Conservation (phyloP, 2,888 invertebrate genomes). For the Halictus quadricinctus region DNA sequence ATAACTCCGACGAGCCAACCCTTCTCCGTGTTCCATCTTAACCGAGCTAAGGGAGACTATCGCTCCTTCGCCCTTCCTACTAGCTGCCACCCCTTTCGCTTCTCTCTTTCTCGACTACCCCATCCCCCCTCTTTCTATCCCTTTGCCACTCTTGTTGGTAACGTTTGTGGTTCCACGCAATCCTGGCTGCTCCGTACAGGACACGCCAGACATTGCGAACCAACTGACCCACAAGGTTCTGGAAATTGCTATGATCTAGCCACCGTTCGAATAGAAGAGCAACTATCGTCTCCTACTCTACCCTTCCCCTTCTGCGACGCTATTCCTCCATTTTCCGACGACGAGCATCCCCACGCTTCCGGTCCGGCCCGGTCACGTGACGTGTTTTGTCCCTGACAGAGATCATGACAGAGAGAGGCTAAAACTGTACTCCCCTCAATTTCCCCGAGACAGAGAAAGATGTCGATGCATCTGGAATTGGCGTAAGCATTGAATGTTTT, state of each 20-base stretch:
- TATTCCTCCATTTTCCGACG: too few relatives aligned
- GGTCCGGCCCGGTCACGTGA: too few relatives aligned
- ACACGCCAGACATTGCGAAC: conserved; percentile 53
- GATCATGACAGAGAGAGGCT: too few relatives aligned
- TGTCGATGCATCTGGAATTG: too few relatives aligned
- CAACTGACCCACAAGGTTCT: conserved; percentile 32
- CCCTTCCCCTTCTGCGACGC: too few relatives aligned
- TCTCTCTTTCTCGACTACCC: not conserved
- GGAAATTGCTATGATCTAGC: not conserved
- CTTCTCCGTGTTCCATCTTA: conserved; percentile 44
- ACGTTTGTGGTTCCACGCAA: conserved; percentile 54
- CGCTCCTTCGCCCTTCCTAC: conserved; percentile 17
- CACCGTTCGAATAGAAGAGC: not conserved
- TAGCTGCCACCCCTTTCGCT: not conserved
- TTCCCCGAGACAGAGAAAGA: too few relatives aligned
- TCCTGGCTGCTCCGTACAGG: conserved; percentile 52
- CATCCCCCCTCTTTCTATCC: not conserved
- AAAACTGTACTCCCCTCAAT: too few relatives aligned
- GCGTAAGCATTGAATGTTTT: too few relatives aligned
- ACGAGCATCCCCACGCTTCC: too few relatives aligned
- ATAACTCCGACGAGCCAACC: conserved; percentile 71
- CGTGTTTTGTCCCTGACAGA: too few relatives aligned
- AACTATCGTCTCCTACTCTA: too few relatives aligned
- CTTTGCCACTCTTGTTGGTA: conserved; percentile 29
- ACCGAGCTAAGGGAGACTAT: not conserved